A percentile compares a stretch with the other conserved stretches of the same genome.
These are phyloP conservation scores for Apodemia zela DNA, from an alignment of 2,888 invertebrate species.

Conservation along the genomic window DNA sequence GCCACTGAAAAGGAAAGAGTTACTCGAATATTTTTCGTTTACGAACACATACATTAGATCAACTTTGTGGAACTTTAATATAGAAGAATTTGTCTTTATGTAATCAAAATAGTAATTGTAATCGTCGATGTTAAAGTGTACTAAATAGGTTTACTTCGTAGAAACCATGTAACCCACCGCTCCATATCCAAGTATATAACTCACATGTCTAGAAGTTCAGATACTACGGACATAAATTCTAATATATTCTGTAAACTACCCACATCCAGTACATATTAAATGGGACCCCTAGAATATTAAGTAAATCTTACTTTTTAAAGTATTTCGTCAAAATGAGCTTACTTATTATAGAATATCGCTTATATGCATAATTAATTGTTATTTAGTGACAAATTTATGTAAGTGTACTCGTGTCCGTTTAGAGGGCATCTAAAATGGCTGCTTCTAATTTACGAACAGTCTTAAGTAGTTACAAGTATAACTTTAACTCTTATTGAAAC, in stretches of 20 bases:
- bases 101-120: background rate
- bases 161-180: background rate
- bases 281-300: conserved; percentile 9
- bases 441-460: background rate
- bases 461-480: no score
- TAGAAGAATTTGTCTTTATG: background rate
- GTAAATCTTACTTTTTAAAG: conserved; percentile 3
- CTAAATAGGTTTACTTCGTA: background rate
- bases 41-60: background rate
- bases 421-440: background rate
- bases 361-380: conserved; percentile 5
- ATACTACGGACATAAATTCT: background rate
- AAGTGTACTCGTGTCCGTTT: background rate
- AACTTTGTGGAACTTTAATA: background rate
- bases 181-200: background rate
- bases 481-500: no score
- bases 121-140: conserved; percentile 7
- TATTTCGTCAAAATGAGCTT: conserved; percentile 11
- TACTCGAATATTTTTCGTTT: conserved; percentile 4
- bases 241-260: background rate
- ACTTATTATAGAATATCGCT: conserved; percentile 11
- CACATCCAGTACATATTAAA: conserved; percentile 1
- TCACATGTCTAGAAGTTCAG: background rate
- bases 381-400: conserved; percentile 5
- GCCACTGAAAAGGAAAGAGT: background rate